These are phyloP conservation scores for Oreortyx pictus DNA, from an alignment of 2,797 vertebrate genomes.

Conservation along the genomic window DNA sequence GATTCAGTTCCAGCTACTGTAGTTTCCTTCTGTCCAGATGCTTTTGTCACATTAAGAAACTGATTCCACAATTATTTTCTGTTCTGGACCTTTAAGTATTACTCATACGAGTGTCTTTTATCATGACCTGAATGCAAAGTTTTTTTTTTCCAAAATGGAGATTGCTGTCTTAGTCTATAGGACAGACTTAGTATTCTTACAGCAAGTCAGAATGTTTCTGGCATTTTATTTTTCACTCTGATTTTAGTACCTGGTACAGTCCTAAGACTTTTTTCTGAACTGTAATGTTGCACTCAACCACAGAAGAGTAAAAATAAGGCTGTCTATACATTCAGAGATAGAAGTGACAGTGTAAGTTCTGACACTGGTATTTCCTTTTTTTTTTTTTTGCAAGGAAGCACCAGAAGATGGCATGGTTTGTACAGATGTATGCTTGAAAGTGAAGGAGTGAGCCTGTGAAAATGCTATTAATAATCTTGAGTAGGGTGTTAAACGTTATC, in stretches of 20 bases:
- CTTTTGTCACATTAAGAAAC: background rate
- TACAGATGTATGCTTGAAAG: constrained; percentile 51
- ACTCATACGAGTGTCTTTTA: background rate
- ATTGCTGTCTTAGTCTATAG: background rate
- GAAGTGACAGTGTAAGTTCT: background rate
- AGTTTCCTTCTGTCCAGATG: background rate
- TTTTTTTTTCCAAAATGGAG: background rate
- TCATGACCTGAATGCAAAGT: background rate
- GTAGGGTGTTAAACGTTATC: background rate
- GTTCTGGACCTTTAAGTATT: background rate
- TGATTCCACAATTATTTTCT: background rate
- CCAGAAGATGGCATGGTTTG: constrained; percentile 88
- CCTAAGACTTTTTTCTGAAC: background rate
- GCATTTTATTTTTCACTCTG: background rate
- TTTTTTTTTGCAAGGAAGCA: constrained; percentile 71
- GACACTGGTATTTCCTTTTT: constrained; percentile 18
- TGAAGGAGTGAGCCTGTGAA: constrained; percentile 31
- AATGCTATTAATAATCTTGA: constrained; percentile 46
- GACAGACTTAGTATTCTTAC: background rate
- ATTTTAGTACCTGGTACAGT: background rate
- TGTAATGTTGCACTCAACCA: background rate
- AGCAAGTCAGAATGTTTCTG: background rate
- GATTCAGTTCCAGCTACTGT: background rate
- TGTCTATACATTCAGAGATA: background rate
- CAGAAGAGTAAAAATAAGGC: background rate